A percentile compares a stretch with the other conserved stretches of the same genome.
These are phyloP conservation scores for Diorhabda sublineata DNA, from an alignment of 1,140 invertebrate genomes.

Conservation along the genomic window DNA sequence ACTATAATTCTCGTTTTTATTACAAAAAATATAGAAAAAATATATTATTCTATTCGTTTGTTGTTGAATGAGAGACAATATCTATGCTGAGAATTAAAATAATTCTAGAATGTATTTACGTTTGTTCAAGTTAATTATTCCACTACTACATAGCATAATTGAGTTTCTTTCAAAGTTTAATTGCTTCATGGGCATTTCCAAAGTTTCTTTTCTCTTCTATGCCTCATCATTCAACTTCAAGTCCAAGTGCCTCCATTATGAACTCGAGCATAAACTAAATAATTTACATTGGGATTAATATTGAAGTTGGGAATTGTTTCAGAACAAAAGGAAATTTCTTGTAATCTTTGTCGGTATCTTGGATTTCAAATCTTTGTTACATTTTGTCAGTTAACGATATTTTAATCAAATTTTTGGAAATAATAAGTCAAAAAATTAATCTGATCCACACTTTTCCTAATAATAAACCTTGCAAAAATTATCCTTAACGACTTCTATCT, in stretches of 20 bases:
- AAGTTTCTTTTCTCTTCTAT: background rate
- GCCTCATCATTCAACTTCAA: slow-evolving; percentile 1
- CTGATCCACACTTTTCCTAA: no score
- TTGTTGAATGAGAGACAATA: background rate
- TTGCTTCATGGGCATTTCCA: background rate
- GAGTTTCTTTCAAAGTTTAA: slow-evolving; percentile 2
- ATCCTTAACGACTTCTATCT: no score
- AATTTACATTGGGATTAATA: slow-evolving; percentile 3
- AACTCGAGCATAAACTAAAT: slow-evolving; percentile 1
- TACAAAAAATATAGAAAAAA: no score
- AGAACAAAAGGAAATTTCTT: background rate
- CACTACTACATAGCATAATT: slow-evolving; percentile 2
- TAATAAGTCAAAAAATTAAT: no score
- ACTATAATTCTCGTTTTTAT: no score
- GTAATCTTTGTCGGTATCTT: no score
- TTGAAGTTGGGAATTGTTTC: slow-evolving; percentile 2
- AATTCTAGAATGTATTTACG: background rate
- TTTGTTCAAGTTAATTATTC: background rate
- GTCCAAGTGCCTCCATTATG: background rate
- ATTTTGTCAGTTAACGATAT: no score
- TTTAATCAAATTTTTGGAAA: no score
- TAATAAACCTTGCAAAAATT: no score
- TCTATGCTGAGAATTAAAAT: background rate
- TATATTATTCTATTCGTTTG: no score
- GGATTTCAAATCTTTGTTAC: no score